Conservation (phyloP, 2,797 vertebrate genomes). For the Mergus octosetaceus region DNA sequence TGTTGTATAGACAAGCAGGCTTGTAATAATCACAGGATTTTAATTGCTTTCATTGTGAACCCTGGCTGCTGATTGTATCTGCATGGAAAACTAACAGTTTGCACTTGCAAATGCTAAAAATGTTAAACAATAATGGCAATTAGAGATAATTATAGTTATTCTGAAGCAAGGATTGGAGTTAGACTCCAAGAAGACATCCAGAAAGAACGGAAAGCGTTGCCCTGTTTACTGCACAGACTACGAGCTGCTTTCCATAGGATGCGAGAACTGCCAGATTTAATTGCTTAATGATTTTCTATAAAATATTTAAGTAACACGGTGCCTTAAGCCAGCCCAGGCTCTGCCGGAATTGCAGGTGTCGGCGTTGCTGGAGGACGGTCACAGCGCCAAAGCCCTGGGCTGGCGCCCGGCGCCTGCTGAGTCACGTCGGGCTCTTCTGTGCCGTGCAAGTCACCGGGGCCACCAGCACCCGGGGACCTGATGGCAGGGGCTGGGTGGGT, state of each 20-base stretch:
- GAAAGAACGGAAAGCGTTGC: not conserved
- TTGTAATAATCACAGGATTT: constrained; percentile 43
- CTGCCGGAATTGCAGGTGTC: not conserved
- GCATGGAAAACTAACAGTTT: constrained; percentile 16
- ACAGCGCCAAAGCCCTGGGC: not conserved
- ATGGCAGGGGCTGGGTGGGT: rapidly evolving
- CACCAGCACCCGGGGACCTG: not conserved
- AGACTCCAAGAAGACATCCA: constrained; percentile 26
- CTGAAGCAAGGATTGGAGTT: constrained; percentile 36
- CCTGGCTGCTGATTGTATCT: constrained; percentile 36
- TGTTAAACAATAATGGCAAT: constrained; percentile 69
- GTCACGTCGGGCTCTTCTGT: not conserved
- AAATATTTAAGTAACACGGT: not conserved
- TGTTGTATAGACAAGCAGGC: not conserved
- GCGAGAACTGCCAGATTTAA: constrained; percentile 14
- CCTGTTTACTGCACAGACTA: constrained; percentile 32
- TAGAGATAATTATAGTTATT: constrained; percentile 66
- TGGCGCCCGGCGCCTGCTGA: not conserved
- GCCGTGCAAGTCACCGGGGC: not conserved
- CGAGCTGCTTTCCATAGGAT: not conserved
- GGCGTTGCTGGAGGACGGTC: not conserved
- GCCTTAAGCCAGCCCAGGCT: not conserved
- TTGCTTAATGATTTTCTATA: constrained; percentile 50
- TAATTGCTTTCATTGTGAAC: constrained; percentile 49
- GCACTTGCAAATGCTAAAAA: constrained; percentile 60